These are phyloP conservation scores for Cnemophilus loriae DNA, from an alignment of 2,113 vertebrate species.

Conservation along the genomic window DNA sequence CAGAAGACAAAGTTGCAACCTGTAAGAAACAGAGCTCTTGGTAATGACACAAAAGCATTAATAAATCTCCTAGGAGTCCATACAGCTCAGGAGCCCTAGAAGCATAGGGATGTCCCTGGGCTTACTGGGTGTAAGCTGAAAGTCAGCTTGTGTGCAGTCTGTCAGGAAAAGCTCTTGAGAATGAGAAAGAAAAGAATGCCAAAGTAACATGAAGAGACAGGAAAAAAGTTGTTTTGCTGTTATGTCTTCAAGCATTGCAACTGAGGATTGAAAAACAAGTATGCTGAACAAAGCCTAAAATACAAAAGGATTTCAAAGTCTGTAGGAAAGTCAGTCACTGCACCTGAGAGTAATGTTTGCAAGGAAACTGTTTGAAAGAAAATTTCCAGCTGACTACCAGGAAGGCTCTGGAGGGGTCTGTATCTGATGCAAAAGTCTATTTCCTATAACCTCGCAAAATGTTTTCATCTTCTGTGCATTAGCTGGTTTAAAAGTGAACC, in stretches of 20 bases:
- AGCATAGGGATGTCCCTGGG: not conserved
- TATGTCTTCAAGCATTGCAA: not conserved
- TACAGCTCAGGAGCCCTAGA: not conserved
- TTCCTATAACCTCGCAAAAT: not conserved
- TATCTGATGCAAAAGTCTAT: not conserved
- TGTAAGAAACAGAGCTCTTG: not conserved
- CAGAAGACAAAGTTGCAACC: not conserved
- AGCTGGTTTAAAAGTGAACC: not conserved
- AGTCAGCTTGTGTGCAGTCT: not conserved
- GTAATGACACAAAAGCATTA: not conserved
- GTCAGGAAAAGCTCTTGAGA: not conserved
- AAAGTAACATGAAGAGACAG: not conserved
- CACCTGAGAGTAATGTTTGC: not conserved
- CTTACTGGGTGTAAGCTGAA: not conserved
- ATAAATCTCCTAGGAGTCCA: not conserved
- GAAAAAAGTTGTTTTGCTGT: not conserved
- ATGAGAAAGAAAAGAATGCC: not conserved
- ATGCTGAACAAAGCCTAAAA: not conserved
- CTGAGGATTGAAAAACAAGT: not conserved
- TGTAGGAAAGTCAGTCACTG: not conserved
- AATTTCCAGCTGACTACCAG: not conserved
- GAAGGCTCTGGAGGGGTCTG: not conserved
- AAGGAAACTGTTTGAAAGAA: not conserved
- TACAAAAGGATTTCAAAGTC: not conserved
- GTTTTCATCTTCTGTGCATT: not conserved